Base-by-base conservation (phyloP, 2,888 invertebrate genomes). In the Tenthredo scrophulariae region DNA sequence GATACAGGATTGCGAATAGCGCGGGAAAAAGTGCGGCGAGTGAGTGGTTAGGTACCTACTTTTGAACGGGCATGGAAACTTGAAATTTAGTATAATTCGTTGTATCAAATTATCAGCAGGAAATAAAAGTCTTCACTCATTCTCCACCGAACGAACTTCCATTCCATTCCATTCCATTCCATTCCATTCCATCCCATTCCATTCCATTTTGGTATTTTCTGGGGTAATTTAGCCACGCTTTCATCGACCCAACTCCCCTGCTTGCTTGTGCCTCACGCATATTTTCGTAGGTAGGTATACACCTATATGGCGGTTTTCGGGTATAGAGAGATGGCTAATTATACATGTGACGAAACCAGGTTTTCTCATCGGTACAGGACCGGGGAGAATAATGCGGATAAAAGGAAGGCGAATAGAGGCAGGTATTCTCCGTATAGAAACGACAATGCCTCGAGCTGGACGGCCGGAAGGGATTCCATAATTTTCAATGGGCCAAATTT, bases 401-500 rank as follows among this genome's bases (percentile, higher is more conserved):
- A 67, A 67, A 67, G 67, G 29, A 46, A 67, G 67, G 15, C 67
- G 67, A 33, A 29, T 67, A 54, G 54, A 2, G 54, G 54, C n/a
- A 54, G 54, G 54, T 54, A 54, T 70, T 70, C 18, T 70, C n/a
- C 62, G 26, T 37, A n/a, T 33, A 46, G 75, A 43, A 26, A 75
- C 75, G 75, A 75, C 75, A 75, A 75, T 75, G 46, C 46, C 29
- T 75, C 10, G 75, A 75, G 46, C 46, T 75, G 75, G n/a, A 46
- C 2, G 46, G 9, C 75, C 75, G 75, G 75, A 75, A 75, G 37
- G 43, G 75, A 89, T 85, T 58, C 82, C 62, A 70, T 70, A 82
- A 85, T 67, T 86, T 86, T 87, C 84, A 86, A 86, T 86, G 86
- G 85, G 33, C 86, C 77, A 86, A 87, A 88, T 86, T 87, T 82